phyloP scores from a whole-genome alignment of 2,113 vertebrate species.

The Hylia prasina region DNA sequence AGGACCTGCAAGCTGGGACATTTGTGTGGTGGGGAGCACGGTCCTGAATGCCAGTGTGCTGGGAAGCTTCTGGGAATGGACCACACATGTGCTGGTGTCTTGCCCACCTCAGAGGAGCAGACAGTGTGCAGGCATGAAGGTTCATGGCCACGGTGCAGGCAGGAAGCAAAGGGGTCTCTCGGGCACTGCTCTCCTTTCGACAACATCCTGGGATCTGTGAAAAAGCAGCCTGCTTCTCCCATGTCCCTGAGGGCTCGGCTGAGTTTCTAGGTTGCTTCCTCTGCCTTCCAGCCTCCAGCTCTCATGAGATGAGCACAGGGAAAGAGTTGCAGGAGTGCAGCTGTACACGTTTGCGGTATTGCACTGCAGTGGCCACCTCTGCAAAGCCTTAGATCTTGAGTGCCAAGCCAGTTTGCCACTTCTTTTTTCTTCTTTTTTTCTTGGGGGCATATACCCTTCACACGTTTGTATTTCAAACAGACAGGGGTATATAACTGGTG shows the following conservation, averaged over 20 bases:
- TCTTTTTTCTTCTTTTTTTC: neutral
- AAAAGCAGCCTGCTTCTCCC: neutral
- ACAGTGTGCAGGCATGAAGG: neutral
- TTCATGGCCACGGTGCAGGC: accelerated
- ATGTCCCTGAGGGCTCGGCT: neutral
- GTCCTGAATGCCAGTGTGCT: neutral
- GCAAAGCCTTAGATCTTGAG: neutral
- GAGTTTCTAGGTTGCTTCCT: conserved; percentile 21
- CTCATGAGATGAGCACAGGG: neutral
- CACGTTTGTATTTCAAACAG: neutral
- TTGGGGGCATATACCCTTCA: neutral
- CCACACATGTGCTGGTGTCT: accelerated
- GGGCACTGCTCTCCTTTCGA: neutral
- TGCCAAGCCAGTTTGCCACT: neutral
- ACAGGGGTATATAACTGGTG: neutral
- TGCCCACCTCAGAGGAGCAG: accelerated
- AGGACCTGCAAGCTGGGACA: neutral
- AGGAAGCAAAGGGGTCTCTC: accelerated
- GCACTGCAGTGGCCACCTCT: neutral
- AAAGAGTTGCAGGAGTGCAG: neutral
- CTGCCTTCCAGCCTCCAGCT: neutral
- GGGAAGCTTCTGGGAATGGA: neutral
- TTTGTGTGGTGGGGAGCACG: neutral
- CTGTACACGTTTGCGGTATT: accelerated
- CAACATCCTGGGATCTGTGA: neutral